phyloP scores from a whole-genome alignment of 2,888 invertebrate genomes.

The Daptonema setosum region DNA sequence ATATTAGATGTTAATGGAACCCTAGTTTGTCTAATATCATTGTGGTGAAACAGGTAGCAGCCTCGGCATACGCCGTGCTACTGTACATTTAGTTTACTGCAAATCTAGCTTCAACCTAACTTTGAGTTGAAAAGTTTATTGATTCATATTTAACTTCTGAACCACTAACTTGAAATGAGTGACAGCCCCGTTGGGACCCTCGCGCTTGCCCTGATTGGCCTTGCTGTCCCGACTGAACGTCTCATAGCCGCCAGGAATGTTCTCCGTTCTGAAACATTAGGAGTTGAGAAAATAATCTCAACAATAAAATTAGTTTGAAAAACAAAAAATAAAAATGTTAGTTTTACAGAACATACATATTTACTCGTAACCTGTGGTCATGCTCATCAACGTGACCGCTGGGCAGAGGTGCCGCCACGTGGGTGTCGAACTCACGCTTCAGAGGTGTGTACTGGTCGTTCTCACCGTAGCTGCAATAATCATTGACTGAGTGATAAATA shows the following conservation, averaged over 20 bases:
- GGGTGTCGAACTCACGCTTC: constrained; percentile 18
- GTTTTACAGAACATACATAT: too few species aligned
- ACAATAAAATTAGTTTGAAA: too few species aligned
- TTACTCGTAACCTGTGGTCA: too few species aligned
- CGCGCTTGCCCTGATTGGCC: constrained; percentile 14
- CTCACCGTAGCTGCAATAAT: constrained; percentile 9
- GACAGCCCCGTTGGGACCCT: constrained; percentile 8
- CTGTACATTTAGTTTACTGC: too few species aligned
- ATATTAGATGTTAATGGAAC: too few species aligned
- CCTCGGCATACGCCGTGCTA: too few species aligned
- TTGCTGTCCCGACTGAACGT: constrained; percentile 14
- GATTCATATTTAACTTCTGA: background rate
- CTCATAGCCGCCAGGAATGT: constrained; percentile 19
- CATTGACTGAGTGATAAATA: background rate
- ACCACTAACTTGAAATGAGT: constrained; percentile 9
- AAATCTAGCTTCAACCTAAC: too few species aligned
- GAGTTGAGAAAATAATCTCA: constrained; percentile 10
- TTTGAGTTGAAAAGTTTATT: too few species aligned
- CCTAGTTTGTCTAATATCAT: too few species aligned
- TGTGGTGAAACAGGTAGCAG: too few species aligned
- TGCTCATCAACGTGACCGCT: constrained; percentile 13
- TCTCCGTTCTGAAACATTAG: constrained; percentile 18
- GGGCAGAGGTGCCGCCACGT: constrained; percentile 22
- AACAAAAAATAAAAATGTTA: too few species aligned
- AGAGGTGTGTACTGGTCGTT: constrained; percentile 20